Evolutionary conservation across 2,797 vertebrate species (phyloP).

Genomic region (Aythya fuligula): DNA sequence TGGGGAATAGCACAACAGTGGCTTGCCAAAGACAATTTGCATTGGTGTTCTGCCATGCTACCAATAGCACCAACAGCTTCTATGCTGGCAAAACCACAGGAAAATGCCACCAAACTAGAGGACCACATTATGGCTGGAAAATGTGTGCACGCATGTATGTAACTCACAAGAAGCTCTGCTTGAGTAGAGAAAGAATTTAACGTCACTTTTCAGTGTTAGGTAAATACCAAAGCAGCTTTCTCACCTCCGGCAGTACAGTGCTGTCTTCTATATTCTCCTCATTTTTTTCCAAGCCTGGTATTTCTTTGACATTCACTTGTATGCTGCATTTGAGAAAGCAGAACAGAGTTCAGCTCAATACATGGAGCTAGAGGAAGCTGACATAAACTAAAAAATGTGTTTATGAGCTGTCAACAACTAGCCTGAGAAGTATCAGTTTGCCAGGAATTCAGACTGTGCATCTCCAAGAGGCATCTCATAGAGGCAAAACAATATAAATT

Average conservation of each 20-base stretch:
- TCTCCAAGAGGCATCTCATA: neutral
- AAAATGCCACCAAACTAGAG: neutral
- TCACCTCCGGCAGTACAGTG: slow-evolving; percentile 32
- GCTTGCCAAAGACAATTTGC: neutral
- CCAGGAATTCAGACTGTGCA: neutral
- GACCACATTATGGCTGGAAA: neutral
- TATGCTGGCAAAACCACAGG: neutral
- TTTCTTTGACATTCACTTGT: neutral
- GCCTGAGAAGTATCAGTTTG: neutral
- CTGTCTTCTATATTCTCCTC: slow-evolving; percentile 16
- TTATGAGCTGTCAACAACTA: neutral
- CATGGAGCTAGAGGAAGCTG: neutral
- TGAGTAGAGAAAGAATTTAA: neutral
- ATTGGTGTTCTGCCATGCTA: neutral
- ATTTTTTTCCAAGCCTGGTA: neutral
- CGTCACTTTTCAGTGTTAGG: neutral
- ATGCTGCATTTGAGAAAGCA: slow-evolving; percentile 15
- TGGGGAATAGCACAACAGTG: neutral
- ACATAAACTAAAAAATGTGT: neutral
- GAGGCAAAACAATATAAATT: neutral
- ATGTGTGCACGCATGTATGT: rapidly evolving
- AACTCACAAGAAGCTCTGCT: neutral
- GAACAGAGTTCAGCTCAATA: neutral
- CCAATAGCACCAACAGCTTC: neutral
- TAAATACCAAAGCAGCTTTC: neutral